Conservation (phyloP, 2,888 invertebrate species). For the Anagyrus pseudococci region DNA sequence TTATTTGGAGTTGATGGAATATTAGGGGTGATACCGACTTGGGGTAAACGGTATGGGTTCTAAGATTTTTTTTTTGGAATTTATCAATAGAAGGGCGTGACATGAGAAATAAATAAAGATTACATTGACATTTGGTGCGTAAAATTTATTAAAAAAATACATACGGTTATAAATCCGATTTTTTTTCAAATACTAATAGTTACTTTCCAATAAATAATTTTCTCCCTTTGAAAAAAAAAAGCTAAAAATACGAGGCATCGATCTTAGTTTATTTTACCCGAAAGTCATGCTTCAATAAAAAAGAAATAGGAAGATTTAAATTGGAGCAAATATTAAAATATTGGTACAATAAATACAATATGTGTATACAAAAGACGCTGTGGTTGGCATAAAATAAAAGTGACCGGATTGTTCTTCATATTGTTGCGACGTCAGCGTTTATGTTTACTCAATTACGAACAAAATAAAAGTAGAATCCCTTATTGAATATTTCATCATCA, state of each 20-base stretch:
- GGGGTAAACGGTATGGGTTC: too few species aligned
- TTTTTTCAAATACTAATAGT: slow-evolving; percentile 4
- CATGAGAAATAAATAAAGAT: too few species aligned
- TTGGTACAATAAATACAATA: slow-evolving; percentile 18
- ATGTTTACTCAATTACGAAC: not conserved
- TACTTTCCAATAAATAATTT: not conserved
- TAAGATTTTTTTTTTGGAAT: too few species aligned
- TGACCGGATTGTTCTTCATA: slow-evolving; percentile 37
- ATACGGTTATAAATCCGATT: slow-evolving; percentile 12
- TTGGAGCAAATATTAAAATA: too few species aligned
- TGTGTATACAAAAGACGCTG: slow-evolving; percentile 28
- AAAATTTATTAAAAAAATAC: slow-evolving; percentile 36
- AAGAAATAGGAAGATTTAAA: too few species aligned
- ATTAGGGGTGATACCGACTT: too few species aligned
- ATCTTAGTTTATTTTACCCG: too few species aligned
- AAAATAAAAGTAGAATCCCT: slow-evolving; percentile 9
- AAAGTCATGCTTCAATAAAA: too few species aligned
- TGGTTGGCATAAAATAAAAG: slow-evolving; percentile 17
- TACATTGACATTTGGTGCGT: slow-evolving; percentile 14
- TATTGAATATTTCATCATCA: slow-evolving; percentile 41
- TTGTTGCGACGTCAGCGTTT: slow-evolving; percentile 29
- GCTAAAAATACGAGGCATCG: too few species aligned
- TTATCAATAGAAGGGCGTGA: too few species aligned
- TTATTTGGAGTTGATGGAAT: too few species aligned
- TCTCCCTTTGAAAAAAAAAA: not conserved